Evolutionary conservation across 2,888 invertebrate species (phyloP).

Genomic region (Yponomeuta malinellus): DNA sequence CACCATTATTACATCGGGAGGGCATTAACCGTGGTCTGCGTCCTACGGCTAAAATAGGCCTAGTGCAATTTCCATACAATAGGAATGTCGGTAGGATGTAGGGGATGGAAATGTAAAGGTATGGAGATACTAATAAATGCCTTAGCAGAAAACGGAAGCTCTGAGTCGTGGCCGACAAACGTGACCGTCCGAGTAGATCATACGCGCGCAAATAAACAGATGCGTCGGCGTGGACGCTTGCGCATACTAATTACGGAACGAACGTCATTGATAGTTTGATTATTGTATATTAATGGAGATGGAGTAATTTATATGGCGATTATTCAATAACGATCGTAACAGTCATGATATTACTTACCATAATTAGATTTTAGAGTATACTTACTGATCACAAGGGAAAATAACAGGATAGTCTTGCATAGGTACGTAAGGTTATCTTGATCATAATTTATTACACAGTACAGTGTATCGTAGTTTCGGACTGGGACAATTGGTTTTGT

Average conservation of each 20-base stretch:
- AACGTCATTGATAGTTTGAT: slow-evolving; percentile 17
- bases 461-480: no score
- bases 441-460: no score
- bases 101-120: background rate
- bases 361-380: background rate
- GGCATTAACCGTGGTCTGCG: no score
- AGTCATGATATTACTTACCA: background rate
- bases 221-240: background rate
- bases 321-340: background rate
- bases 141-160: background rate
- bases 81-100: background rate
- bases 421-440: background rate
- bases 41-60: no score
- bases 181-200: background rate
- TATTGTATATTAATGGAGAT: slow-evolving; percentile 37
- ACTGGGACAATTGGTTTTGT: no score
- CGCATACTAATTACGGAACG: background rate
- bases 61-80: no score
- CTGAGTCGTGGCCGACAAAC: background rate
- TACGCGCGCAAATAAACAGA: background rate
- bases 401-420: background rate
- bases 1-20: no score
- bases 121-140: background rate
- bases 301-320: slow-evolving; percentile 30
- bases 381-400: background rate